Evolutionary conservation across 2,113 vertebrate species (phyloP), one percentile per base, ranked within the genome.

Genomic region (Plotosus lineatus): DNA sequence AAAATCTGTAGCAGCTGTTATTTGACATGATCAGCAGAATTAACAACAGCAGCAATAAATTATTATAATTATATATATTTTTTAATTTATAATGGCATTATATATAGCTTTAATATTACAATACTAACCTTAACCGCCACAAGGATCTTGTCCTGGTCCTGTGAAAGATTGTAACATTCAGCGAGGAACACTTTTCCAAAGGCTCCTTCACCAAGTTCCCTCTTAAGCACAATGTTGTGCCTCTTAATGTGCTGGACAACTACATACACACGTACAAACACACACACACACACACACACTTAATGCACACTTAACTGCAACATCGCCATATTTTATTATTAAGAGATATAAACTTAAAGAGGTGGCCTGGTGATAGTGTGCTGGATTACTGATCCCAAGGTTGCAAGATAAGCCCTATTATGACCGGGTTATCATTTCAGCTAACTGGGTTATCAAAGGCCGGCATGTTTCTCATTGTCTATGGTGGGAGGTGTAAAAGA

Each of bases 191-290:
- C 98, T 92, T 98, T 99, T 31, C 98, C 98, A 79, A 99, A 99
- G 63, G 98, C 98, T 86, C 97, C 98, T 92, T 99, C 98, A 81
- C 98, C 98, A 76, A 99, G 92, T 87, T 99, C 98, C 83, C 97
- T 94, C 92, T 99, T 99, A 85, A 99, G 92, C 86, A 99, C 96
- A 0, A 99, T 99, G 91, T 98, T 99, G 88, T 99, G 97, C 71
- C 98, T 94, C 88, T 99, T 99, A 87, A 99, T 99, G 80, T 99
- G 97, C 86, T 99, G 98, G 84, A 99, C 98, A 86, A 99, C 98
- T 99, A 91, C 80, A 44, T 82, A 55, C 55, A 83, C 46, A 73
- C 36, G 79, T 66, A 85, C 66, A 75, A 36, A 83, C 75, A 86
- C 71, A 79, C 72, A 77, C 66, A 77, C 38, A 86, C 10, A 76